Evolutionary conservation across 2,888 invertebrate genomes (phyloP).

Genomic region (Anodontia alba): DNA sequence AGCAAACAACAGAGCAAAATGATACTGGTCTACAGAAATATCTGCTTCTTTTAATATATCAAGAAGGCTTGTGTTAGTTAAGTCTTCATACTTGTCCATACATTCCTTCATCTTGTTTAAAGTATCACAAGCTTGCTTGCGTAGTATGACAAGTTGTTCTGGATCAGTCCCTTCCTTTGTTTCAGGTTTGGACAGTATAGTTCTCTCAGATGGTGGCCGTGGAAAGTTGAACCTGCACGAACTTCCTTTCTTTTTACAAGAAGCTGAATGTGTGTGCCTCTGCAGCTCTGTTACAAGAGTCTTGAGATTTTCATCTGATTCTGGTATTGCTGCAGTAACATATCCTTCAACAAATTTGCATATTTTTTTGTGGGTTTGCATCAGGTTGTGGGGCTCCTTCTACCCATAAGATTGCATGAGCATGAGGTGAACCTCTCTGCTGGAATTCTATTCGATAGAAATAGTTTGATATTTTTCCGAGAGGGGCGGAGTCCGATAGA

Average conservation of each 20-base stretch:
- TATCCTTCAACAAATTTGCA: conserved; percentile 26
- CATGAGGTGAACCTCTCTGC: conserved; percentile 19
- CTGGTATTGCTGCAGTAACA: background rate
- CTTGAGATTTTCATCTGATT: background rate
- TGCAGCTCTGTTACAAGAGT: conserved; percentile 13
- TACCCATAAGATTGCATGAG: conserved; percentile 22
- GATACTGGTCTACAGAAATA: background rate
- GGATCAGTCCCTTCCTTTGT: background rate
- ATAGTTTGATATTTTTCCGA: conserved; percentile 26
- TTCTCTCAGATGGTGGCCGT: conserved; percentile 31
- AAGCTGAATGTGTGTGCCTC: conserved; percentile 41
- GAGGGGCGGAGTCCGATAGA: conserved; percentile 30
- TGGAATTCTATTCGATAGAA: conserved; percentile 24
- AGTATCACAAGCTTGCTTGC: background rate
- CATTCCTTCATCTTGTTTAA: background rate
- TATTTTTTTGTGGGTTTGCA: background rate
- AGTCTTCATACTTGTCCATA: background rate
- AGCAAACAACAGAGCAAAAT: conserved; percentile 4
- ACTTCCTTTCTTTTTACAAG: conserved; percentile 46
- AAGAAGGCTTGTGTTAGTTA: background rate
- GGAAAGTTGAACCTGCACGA: conserved; percentile 51
- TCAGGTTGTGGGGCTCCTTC: conserved; percentile 30
- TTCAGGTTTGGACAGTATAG: conserved; percentile 25
- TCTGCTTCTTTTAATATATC: background rate
- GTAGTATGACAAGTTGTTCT: background rate